phyloP scores from a whole-genome alignment of 1,140 invertebrate genomes.

The Brachionus rotundiformis region DNA sequence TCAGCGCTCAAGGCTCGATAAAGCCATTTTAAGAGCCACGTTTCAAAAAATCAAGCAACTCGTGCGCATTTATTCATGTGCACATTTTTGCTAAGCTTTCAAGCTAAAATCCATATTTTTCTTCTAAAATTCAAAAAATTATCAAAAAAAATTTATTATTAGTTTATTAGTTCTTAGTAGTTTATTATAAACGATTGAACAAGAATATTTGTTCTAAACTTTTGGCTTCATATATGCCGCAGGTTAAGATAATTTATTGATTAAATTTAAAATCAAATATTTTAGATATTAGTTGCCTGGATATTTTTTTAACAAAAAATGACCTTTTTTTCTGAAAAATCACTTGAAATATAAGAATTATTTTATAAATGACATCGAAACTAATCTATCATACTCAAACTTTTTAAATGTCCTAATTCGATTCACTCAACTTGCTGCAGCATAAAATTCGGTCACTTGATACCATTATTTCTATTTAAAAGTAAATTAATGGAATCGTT shows the following conservation, averaged over 20 bases:
- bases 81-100: not conserved
- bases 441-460: slow-evolving; percentile 25
- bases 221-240: not conserved
- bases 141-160: not conserved
- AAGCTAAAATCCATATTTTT: not conserved
- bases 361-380: slow-evolving; percentile 14
- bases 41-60: not conserved
- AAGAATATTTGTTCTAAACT: not conserved
- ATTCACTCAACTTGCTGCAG: slow-evolving; percentile 8
- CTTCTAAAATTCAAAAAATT: not conserved
- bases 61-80: not conserved
- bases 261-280: not conserved
- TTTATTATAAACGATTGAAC: not conserved
- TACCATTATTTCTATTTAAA: slow-evolving; percentile 22
- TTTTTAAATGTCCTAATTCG: slow-evolving; percentile 20
- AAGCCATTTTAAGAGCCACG: not conserved
- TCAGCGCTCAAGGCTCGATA: not conserved
- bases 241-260: not conserved
- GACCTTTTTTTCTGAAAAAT: slow-evolving; percentile 10
- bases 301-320: not conserved
- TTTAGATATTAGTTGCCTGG: not conserved
- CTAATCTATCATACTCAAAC: slow-evolving; percentile 41
- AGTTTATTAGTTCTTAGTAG: not conserved
- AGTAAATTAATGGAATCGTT: slow-evolving; percentile 44
- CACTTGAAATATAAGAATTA: slow-evolving; percentile 8